Evolutionary conservation across 1,140 invertebrate species (phyloP), one percentile per base, ranked within the genome.

Genomic region (Cardiocondyla obscurior): DNA sequence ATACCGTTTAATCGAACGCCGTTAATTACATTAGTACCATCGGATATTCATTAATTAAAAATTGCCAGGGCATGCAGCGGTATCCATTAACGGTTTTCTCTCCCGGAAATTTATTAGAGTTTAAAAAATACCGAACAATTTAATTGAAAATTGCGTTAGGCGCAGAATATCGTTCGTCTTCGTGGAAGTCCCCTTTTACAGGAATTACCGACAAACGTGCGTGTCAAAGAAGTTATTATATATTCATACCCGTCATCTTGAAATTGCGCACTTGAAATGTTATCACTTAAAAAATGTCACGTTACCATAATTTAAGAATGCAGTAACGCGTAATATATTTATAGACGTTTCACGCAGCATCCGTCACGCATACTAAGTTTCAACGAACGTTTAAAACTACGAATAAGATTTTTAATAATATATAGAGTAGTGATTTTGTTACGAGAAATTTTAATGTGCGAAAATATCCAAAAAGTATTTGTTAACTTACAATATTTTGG

Each of bases 31-130:
- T 33, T 74, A 60, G 28, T 39, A 28, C 76, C n/a, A n/a, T n/a
- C 7, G 82, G 55, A 72, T 83, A 85, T 88, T 86, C 89, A 83
- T 90, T 90, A 89, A 90, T 90, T 88, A 83, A 42, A 65, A 25
- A 25, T 30, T 8, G 53, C 28, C 49, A 55, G 3, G 4, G n/a
- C n/a, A n/a, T n/a, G n/a, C 25, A 60, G 36, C 16, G 42, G 58
- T 44, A 60, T 72, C 46, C 58, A 81, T 88, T 88, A 82, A 73
- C 51, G 19, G 22, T 55, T 84, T 85, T 82, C 76, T 65, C 42
- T 16, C 10, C 7, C 42, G 33, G n/a, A 70, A 46, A 53, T 79
- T 25, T 79, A 79, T 79, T 53, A 22, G 5, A 22, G 36, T 22
- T 28, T 44, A 42, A 19, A 42, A 51, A 53, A 51, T 57, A 74